A percentile compares a stretch with the other conserved stretches of the same genome.
These are phyloP conservation scores for Callospermophilus lateralis DNA, from an alignment of 2,113 vertebrate genomes.

Conservation along the genomic window DNA sequence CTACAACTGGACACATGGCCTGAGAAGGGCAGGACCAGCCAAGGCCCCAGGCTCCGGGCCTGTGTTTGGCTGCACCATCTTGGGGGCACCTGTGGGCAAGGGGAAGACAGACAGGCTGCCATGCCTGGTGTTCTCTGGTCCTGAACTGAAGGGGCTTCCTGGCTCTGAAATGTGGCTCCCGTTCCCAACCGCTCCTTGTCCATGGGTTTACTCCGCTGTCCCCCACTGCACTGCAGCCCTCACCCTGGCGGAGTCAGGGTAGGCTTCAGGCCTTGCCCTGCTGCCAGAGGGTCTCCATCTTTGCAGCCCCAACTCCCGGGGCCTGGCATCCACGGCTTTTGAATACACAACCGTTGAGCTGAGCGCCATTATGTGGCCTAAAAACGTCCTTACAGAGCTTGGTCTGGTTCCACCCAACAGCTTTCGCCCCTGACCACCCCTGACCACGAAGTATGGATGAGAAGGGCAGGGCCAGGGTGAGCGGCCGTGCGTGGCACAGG, in stretches of 20 bases:
- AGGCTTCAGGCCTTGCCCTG: no score
- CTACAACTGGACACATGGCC: background rate
- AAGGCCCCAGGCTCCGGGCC: background rate
- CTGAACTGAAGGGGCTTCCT: background rate
- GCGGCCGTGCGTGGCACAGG: accelerated
- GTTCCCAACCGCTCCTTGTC: accelerated
- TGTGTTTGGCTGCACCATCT: background rate
- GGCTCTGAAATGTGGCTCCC: accelerated
- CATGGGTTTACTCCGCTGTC: accelerated
- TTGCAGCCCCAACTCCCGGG: accelerated
- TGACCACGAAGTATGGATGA: accelerated
- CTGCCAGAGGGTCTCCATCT: background rate
- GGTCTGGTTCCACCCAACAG: background rate
- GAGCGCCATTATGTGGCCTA: accelerated
- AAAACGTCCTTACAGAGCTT: accelerated
- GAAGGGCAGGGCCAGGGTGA: accelerated
- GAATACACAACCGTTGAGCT: background rate
- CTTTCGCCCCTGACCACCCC: accelerated
- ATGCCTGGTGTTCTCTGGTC: accelerated
- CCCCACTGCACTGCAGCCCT: background rate
- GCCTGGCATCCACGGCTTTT: background rate
- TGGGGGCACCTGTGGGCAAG: accelerated
- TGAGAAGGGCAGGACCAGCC: accelerated
- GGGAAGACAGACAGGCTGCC: background rate
- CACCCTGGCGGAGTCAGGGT: no score